phyloP scores from a whole-genome alignment of 2,797 vertebrate genomes.

The Dermochelys coriacea region DNA sequence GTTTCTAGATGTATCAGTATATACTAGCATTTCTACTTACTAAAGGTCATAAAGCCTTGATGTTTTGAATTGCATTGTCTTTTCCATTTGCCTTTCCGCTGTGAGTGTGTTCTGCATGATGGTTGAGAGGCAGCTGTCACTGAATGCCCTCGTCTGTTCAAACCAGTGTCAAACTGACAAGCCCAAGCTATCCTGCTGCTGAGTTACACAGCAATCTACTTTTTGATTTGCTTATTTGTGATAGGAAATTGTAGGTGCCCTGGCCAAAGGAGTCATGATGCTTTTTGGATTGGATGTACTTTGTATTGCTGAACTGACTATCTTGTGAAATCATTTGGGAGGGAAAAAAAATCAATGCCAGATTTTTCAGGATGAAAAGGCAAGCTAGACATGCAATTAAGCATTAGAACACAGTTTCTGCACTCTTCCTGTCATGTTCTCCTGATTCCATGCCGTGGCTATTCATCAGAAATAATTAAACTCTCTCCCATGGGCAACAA shows the following conservation, averaged over 20 bases:
- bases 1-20: not conserved
- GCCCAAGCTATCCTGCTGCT: not conserved
- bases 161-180: not conserved
- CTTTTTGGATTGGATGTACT: slow-evolving; percentile 64
- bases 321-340: slow-evolving; percentile 81
- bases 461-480: slow-evolving; percentile 85
- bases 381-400: slow-evolving; percentile 81
- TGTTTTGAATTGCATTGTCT: slow-evolving; percentile 3
- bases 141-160: slow-evolving; percentile 14
- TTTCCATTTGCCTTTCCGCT: not conserved
- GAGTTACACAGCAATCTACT: not conserved
- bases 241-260: slow-evolving; percentile 8
- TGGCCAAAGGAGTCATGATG: slow-evolving; percentile 25
- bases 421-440: slow-evolving; percentile 77
- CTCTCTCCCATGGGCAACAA: slow-evolving; percentile 84
- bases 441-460: slow-evolving; percentile 73
- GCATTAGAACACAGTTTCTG: slow-evolving; percentile 71
- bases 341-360: slow-evolving; percentile 79
- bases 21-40: not conserved
- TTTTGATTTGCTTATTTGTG: not conserved
- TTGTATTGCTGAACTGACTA: slow-evolving; percentile 75
- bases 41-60: not conserved
- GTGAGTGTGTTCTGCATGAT: not conserved
- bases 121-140: not conserved
- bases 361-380: slow-evolving; percentile 79